phyloP scores from a whole-genome alignment of 2,113 vertebrate species.

The Odontesthes bonariensis region DNA sequence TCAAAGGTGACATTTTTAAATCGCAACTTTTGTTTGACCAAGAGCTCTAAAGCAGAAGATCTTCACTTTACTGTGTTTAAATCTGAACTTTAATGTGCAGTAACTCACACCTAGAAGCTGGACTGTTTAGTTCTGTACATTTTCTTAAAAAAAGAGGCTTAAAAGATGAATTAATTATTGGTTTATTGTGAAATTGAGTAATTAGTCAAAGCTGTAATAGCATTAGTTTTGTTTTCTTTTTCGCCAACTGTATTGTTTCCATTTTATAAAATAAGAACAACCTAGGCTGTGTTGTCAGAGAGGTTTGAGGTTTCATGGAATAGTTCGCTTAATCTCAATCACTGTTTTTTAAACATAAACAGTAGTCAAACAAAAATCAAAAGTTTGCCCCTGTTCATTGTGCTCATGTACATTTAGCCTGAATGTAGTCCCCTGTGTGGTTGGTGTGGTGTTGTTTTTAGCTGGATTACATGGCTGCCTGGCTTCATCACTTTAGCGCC shows the following conservation, averaged over 20 bases:
- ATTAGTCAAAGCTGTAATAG: too few relatives aligned
- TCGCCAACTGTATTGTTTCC: neutral
- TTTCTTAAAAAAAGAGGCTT: neutral
- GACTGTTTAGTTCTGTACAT: neutral
- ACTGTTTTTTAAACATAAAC: slow-evolving; percentile 5
- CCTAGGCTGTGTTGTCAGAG: neutral
- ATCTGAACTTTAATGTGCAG: neutral
- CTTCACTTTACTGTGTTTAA: too few relatives aligned
- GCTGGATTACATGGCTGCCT: slow-evolving; percentile 84
- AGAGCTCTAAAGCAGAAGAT: too few relatives aligned
- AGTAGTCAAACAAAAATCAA: slow-evolving; percentile 11
- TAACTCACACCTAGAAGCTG: neutral
- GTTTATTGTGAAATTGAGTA: too few relatives aligned
- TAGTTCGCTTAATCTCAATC: slow-evolving; percentile 14
- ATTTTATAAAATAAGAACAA: neutral
- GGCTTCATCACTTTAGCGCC: slow-evolving; percentile 77
- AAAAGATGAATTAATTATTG: neutral
- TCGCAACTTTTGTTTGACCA: too few relatives aligned
- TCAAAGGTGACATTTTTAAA: too few relatives aligned
- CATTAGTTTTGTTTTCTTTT: neutral
- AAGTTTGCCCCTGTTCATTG: slow-evolving; percentile 32
- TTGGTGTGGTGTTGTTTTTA: slow-evolving; percentile 66
- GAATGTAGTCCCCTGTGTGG: slow-evolving; percentile 39
- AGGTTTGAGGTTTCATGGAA: neutral
- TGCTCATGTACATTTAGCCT: slow-evolving; percentile 11